phyloP scores from a whole-genome alignment of 2,888 invertebrate genomes.

The Zeuzera pyrina region DNA sequence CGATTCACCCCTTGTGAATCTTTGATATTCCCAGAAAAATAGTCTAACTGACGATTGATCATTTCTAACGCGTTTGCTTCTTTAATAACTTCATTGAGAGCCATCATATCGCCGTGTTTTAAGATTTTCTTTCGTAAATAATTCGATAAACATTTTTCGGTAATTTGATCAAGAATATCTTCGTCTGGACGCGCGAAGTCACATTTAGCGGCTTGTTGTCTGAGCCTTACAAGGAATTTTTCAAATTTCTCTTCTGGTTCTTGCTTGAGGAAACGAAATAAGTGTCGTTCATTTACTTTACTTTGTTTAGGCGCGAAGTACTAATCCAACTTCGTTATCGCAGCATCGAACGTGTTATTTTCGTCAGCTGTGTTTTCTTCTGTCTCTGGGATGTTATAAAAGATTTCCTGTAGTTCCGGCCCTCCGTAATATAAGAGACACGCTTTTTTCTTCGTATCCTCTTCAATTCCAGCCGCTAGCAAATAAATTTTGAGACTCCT shows the following conservation, averaged over 20 bases:
- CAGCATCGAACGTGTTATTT: conserved; percentile 8
- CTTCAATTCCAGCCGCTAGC: neutral
- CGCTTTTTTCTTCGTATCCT: neutral
- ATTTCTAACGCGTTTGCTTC: too few relatives aligned
- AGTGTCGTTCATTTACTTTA: conserved; percentile 10
- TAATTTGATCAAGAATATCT: conserved; percentile 17
- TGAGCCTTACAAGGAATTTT: conserved; percentile 13
- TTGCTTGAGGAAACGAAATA: conserved; percentile 13
- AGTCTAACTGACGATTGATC: too few relatives aligned
- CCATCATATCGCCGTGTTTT: too few relatives aligned
- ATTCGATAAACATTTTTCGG: too few relatives aligned
- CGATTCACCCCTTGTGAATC: too few relatives aligned
- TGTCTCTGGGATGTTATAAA: conserved; percentile 5
- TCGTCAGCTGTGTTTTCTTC: neutral
- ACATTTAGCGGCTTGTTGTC: conserved; percentile 18
- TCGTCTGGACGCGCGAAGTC: conserved; percentile 13
- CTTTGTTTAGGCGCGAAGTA: conserved; percentile 14
- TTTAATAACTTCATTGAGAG: neutral
- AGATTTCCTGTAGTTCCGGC: conserved; percentile 3
- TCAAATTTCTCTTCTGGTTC: conserved; percentile 17
- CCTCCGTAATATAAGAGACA: conserved; percentile 4
- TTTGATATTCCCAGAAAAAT: too few relatives aligned
- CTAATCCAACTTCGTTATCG: conserved; percentile 9
- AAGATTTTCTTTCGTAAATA: too few relatives aligned
- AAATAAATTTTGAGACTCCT: conserved; percentile 1